Base-by-base conservation (phyloP, 1,140 invertebrate genomes). In the Halesus radiatus region DNA sequence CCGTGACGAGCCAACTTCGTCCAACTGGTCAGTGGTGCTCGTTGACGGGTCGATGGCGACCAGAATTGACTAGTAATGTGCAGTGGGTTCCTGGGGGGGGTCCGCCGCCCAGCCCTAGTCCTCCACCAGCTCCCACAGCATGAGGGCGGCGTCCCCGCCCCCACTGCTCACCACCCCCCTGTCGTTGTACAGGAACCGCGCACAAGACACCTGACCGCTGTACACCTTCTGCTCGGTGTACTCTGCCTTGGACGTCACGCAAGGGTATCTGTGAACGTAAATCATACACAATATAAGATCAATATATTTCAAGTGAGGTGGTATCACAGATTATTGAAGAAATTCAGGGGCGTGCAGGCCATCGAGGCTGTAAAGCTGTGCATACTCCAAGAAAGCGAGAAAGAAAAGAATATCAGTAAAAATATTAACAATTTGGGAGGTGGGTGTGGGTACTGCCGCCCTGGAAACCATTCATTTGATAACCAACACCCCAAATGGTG, bases 81-180 rank as follows among this genome's bases (percentile, higher is more conserved):
- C 88, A 87, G 87, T 76, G 87, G 78, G 66, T 87, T 80, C 70
- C 87, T 84, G 79, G 83, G 82, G 85, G 82, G 85, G 85, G 85
- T 78, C 85, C 84, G 84, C 82, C 18, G 78, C 7, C 37, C 10
- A 84, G 76, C 84, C 83, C 81, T 93, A 95, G 87, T 95, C 94
- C 86, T 95, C 95, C 81, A 95, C 93, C 76, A 97, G 88, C 87
- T 96, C 94, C 97, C 97, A 98, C 83, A 98, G 92, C 95, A 98
- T 96, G 4, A 98, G 91, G 54, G 96, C 93, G 66, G 96, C 97
- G 86, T 98, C 97, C 83, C 94, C 94, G n/a, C 96, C 97, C 22
- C 97, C 97, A 6, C 96, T 94, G 1, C 95, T 97, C 10, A 98
- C 93, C 16, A 98, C 89, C 81, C 95, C 95, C 50, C 95, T 92